phyloP scores from a whole-genome alignment of 2,797 vertebrate genomes.

The Lates japonicus region DNA sequence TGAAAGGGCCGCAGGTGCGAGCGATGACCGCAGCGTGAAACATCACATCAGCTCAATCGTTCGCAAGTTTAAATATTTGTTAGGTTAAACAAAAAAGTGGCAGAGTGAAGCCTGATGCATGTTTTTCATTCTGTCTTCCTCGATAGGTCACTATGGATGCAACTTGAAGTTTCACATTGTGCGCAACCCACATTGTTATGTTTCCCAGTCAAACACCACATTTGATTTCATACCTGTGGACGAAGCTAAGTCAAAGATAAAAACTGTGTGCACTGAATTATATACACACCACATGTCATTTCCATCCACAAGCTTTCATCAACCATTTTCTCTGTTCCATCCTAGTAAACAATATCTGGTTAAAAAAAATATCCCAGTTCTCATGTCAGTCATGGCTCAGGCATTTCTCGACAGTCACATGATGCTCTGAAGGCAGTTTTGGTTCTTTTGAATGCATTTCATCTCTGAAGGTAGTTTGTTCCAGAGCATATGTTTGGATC shows the following conservation, averaged over 20 bases:
- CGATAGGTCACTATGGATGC: constrained; percentile 13
- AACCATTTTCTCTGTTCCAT: constrained; percentile 38
- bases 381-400: constrained; percentile 56
- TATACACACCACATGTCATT: constrained; percentile 41
- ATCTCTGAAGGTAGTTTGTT: constrained; percentile 76
- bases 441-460: constrained; percentile 61
- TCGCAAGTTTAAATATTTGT: constrained; percentile 19
- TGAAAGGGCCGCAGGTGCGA: constrained; percentile 48
- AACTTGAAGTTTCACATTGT: constrained; percentile 23
- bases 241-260: constrained; percentile 46
- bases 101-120: constrained; percentile 15
- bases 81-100: constrained; percentile 6
- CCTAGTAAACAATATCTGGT: constrained; percentile 53
- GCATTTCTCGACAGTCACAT: constrained; percentile 59
- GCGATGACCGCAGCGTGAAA: constrained; percentile 8
- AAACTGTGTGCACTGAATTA: constrained; percentile 26
- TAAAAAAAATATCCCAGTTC: constrained; percentile 47
- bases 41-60: constrained; percentile 12
- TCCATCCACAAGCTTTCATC: constrained; percentile 54
- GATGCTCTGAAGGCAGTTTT: constrained; percentile 60
- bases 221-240: constrained; percentile 51
- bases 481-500: constrained; percentile 79
- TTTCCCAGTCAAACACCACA: constrained; percentile 50
- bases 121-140: constrained; percentile 18
- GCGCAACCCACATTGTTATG: constrained; percentile 35